phyloP scores from a whole-genome alignment of 2,888 invertebrate genomes.

The Agelastica alni region DNA sequence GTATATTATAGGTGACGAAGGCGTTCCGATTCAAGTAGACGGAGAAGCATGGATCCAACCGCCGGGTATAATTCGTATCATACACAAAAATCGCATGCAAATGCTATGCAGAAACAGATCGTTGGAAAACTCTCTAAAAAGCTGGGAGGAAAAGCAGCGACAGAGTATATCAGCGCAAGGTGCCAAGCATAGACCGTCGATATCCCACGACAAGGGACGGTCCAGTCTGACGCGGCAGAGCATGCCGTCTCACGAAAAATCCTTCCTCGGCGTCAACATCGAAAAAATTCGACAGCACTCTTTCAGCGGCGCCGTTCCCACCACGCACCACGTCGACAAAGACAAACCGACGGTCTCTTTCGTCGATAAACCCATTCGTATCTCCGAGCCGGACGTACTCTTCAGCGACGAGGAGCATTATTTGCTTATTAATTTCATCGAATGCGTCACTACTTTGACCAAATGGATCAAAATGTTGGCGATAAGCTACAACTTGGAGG shows the following conservation, averaged over 20 bases:
- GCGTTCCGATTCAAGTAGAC: conserved; percentile 94
- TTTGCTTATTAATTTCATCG: conserved; percentile 77
- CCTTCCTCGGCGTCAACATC: conserved; percentile 53
- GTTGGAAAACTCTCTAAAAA: conserved; percentile 85
- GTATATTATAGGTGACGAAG: conserved; percentile 72
- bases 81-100: conserved; percentile 96
- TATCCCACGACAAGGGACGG: conserved; percentile 53
- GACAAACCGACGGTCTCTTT: conserved; percentile 49
- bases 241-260: conserved; percentile 54
- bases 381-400: conserved; percentile 54
- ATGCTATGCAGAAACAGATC: conserved; percentile 92
- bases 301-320: conserved; percentile 54
- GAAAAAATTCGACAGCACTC: conserved; percentile 56
- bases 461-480: conserved; percentile 70
- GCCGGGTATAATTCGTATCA: conserved; percentile 92
- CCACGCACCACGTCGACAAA: conserved; percentile 41
- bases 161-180: conserved; percentile 61
- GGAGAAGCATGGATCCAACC: conserved; percentile 99
- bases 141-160: conserved; percentile 84
- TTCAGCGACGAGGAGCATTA: conserved; percentile 69
- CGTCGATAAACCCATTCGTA: conserved; percentile 47
- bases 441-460: conserved; percentile 83
- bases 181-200: conserved; percentile 54
- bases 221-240: conserved; percentile 54
- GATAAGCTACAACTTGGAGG: conserved; percentile 71